Base-by-base conservation (phyloP, 2,113 vertebrate species). In the Aleadryas rufinucha region DNA sequence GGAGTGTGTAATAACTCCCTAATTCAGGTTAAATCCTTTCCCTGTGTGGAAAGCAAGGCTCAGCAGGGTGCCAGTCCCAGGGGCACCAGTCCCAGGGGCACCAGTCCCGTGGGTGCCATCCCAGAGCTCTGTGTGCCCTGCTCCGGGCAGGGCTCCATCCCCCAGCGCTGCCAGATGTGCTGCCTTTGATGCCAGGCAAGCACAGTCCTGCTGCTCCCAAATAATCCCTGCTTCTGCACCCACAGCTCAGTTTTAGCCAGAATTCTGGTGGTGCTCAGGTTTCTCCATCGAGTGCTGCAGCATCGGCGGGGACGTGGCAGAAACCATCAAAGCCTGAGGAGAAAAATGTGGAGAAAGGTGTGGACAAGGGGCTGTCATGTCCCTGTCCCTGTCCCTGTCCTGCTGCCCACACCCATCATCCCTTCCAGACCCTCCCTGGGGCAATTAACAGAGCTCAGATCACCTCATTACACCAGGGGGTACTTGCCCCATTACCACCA, bases 131-230 rank as follows among this genome's bases (percentile, higher is more conserved):
- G 2, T 0, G 0, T 77, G 52, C 74, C 63, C 47, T 11, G 13
- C 57, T 76, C 61, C 1, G 1, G 70, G 30, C 50, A 61, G 41
- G 50, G 47, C 31, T 86, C 66, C 65, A 8, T 52, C 50, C 75
- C 53, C 68, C 74, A 59, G 0, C 1, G 0, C 52, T 33, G 30
- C 11, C 5, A 5, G 17, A 30, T 1, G 10, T 17, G 52, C 45
- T 37, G 53, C 71, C 31, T 59, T 39, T 6, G 6, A 3, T 22
- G 33, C 19, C 60, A 88, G 65, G 24, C 50, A 45, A 69, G 37
- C 44, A 3, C 26, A 2, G 31, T 33, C 56, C 50, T 35, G 64
- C 59, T 52, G 64, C 28, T 49, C 83, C 78, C 75, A 15, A 56
- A 89, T 18, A 18, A 50, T 5, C 23, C 22, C 8, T 1, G 7